A percentile compares a stretch with the other conserved stretches of the same genome.
These are phyloP conservation scores for Nomada ferruginata DNA, from an alignment of 2,888 invertebrate genomes.

Conservation along the genomic window DNA sequence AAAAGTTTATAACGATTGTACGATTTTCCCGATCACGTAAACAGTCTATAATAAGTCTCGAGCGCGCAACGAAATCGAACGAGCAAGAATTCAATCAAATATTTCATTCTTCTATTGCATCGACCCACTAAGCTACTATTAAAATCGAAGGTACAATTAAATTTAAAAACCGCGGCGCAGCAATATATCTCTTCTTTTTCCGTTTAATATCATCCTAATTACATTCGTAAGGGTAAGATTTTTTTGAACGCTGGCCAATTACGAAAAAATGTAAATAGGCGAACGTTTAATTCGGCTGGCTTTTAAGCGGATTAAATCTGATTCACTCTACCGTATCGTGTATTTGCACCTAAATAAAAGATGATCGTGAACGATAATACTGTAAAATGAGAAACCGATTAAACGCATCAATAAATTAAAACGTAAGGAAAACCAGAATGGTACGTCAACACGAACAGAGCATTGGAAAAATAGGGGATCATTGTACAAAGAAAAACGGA, in stretches of 20 bases:
- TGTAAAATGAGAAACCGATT: background rate
- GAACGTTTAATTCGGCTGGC: conserved; percentile 31
- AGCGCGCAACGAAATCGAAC: too few relatives aligned
- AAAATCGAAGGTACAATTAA: too few relatives aligned
- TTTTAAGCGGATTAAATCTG: conserved; percentile 47
- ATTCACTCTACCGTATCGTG: conserved; percentile 16
- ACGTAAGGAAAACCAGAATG: too few relatives aligned
- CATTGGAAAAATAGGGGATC: background rate
- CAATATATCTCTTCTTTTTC: too few relatives aligned
- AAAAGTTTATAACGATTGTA: conserved; percentile 37
- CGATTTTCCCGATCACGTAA: background rate
- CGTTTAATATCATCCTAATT: background rate
- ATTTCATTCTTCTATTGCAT: background rate
- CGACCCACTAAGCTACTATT: background rate
- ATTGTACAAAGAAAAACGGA: background rate
- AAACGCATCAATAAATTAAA: background rate
- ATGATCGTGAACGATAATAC: conserved; percentile 6
- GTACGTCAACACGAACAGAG: background rate
- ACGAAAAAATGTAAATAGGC: conserved; percentile 35
- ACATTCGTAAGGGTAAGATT: conserved; percentile 22
- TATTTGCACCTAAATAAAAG: conserved; percentile 1
- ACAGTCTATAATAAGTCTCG: background rate
- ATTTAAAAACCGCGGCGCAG: too few relatives aligned
- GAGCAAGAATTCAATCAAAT: background rate
- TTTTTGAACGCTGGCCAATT: conserved; percentile 39